A percentile compares a stretch with the other conserved stretches of the same genome.
phyloP scores from a whole-genome alignment of 1,140 invertebrate species.

The Eupristina koningsbergeri region DNA sequence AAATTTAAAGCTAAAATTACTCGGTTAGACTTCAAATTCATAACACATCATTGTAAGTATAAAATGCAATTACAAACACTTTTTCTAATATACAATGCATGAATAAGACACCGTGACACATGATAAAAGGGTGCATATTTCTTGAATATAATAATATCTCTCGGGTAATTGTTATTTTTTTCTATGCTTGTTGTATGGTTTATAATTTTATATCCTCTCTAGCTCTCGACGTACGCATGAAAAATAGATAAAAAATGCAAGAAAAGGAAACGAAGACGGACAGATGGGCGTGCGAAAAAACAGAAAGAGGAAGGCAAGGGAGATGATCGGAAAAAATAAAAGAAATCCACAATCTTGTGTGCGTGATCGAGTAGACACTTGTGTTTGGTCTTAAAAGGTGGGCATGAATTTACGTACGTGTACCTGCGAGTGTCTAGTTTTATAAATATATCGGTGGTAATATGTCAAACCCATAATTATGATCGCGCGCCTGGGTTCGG shows the following conservation, averaged over 20 bases:
- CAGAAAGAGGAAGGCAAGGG: neutral
- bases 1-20: too few relatives aligned
- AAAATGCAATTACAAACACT: neutral
- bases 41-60: too few relatives aligned
- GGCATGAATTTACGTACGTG: neutral
- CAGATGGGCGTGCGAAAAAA: neutral
- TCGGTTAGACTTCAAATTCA: too few relatives aligned
- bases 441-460: constrained; percentile 23
- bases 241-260: neutral
- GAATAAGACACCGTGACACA: neutral
- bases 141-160: too few relatives aligned
- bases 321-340: constrained; percentile 35
- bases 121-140: too few relatives aligned
- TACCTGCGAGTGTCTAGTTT: constrained; percentile 6
- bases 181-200: neutral
- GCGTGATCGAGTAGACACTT: neutral
- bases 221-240: neutral
- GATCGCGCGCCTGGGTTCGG: constrained; percentile 11
- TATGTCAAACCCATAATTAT: constrained; percentile 49
- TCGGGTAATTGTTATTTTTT: too few relatives aligned
- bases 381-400: neutral
- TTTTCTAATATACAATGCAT: neutral
- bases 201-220: neutral
- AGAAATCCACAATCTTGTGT: constrained; percentile 18
- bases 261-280: constrained; percentile 11